Conservation (phyloP, 2,888 invertebrate genomes). For the Eristalis pertinax region DNA sequence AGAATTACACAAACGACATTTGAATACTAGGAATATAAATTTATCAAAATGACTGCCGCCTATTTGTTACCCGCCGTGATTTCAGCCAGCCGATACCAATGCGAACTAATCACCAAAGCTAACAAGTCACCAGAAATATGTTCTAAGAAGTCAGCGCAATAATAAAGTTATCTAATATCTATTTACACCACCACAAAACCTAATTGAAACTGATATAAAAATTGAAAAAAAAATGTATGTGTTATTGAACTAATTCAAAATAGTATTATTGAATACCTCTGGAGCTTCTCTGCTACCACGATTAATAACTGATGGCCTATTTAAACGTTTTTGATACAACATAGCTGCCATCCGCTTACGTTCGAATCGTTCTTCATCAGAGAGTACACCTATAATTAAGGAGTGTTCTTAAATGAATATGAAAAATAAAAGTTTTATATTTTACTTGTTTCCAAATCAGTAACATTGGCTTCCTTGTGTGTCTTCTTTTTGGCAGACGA, state of each 20-base stretch:
- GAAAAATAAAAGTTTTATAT: neutral
- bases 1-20: too few relatives aligned
- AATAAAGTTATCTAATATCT: too few relatives aligned
- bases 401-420: neutral
- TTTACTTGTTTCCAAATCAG: slow-evolving; percentile 78
- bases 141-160: too few relatives aligned
- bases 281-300: slow-evolving; percentile 92
- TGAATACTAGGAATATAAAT: too few relatives aligned
- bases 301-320: slow-evolving; percentile 90
- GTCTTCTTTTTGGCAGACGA: neutral
- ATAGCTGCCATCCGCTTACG: slow-evolving; percentile 85
- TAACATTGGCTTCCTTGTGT: slow-evolving; percentile 52
- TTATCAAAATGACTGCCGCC: too few relatives aligned
- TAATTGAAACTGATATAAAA: neutral
- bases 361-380: slow-evolving; percentile 87
- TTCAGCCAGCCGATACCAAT: too few relatives aligned
- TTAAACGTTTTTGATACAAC: slow-evolving; percentile 89
- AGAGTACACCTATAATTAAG: slow-evolving; percentile 75
- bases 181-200: too few relatives aligned
- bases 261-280: slow-evolving; percentile 82
- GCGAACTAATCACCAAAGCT: too few relatives aligned
- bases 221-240: neutral
- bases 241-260: too few relatives aligned
- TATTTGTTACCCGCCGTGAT: too few relatives aligned
- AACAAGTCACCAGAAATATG: too few relatives aligned